Conservation (phyloP, 2,113 vertebrate genomes). For the Cyrtonyx montezumae region DNA sequence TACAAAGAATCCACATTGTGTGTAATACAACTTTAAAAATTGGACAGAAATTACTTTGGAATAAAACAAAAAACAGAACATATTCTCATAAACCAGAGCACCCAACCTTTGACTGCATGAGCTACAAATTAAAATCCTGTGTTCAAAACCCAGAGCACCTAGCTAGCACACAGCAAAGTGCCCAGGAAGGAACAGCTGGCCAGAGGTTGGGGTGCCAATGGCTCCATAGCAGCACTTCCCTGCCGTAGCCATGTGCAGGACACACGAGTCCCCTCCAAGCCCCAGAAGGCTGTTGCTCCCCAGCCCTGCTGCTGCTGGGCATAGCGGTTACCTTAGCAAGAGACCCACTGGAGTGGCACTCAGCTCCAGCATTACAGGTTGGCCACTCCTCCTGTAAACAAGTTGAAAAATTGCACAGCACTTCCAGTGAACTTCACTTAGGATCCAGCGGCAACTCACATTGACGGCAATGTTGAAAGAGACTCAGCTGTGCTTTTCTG, state of each 20-base stretch:
- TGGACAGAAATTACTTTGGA: neutral
- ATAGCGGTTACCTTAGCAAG: neutral
- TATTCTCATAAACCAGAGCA: slow-evolving; percentile 5
- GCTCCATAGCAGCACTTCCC: neutral
- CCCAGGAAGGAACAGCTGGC: neutral
- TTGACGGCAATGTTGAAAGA: neutral
- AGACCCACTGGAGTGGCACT: neutral
- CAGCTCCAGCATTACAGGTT: neutral
- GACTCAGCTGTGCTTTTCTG: fast-evolving
- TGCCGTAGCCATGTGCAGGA: neutral
- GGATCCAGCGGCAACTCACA: neutral
- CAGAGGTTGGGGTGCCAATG: neutral
- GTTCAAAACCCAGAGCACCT: neutral
- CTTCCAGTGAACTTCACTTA: neutral
- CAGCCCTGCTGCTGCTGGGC: neutral
- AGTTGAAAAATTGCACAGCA: neutral
- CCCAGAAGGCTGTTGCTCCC: neutral
- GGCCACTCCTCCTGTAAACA: neutral
- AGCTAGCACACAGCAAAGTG: neutral
- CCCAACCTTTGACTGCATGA: neutral
- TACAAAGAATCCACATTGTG: slow-evolving; percentile 49
- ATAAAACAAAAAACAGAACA: neutral
- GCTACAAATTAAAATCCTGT: neutral
- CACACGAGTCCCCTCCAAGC: fast-evolving
- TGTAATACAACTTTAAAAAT: slow-evolving; percentile 13